phyloP scores from a whole-genome alignment of 2,888 invertebrate genomes.

The Plutella xylostella region DNA sequence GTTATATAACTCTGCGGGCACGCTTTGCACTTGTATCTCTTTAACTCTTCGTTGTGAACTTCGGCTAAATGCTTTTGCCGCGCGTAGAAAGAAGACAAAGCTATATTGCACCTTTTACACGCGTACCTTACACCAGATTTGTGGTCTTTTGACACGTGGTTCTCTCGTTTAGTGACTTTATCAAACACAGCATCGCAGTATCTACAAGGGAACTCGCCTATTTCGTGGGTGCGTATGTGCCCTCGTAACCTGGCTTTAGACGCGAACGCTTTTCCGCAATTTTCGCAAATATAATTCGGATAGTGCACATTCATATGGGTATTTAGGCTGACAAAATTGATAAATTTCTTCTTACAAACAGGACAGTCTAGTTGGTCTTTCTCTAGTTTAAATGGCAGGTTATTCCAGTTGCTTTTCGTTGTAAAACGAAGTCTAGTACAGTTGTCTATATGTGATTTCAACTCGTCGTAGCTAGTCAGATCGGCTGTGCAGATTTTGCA shows the following conservation, averaged over 20 bases:
- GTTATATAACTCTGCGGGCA: constrained; percentile 61
- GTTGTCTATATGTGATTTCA: constrained; percentile 38
- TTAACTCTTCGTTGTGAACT: constrained; percentile 55
- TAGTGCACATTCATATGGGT: constrained; percentile 67
- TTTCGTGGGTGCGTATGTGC: constrained; percentile 64
- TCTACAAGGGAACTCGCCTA: constrained; percentile 50
- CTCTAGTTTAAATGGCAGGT: constrained; percentile 52
- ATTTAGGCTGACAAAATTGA: constrained; percentile 53
- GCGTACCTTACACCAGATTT: constrained; percentile 52
- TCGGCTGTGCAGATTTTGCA: constrained; percentile 51
- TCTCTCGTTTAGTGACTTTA: constrained; percentile 51
- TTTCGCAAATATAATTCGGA: constrained; percentile 61
- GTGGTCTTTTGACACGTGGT: constrained; percentile 58
- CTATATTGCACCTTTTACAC: constrained; percentile 51
- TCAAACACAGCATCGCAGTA: constrained; percentile 53
- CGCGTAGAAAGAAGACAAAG: constrained; percentile 52
- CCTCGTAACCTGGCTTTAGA: constrained; percentile 58
- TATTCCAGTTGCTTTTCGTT: constrained; percentile 32
- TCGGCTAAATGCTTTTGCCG: constrained; percentile 57
- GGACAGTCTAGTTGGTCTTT: constrained; percentile 59
- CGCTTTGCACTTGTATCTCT: constrained; percentile 56
- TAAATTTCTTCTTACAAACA: constrained; percentile 46
- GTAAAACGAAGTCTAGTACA: constrained; percentile 33
- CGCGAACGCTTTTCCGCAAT: constrained; percentile 65
- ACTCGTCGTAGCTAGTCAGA: constrained; percentile 32